Evolutionary conservation across 2,888 invertebrate species (phyloP).

Genomic region (Argyresthia albistria): DNA sequence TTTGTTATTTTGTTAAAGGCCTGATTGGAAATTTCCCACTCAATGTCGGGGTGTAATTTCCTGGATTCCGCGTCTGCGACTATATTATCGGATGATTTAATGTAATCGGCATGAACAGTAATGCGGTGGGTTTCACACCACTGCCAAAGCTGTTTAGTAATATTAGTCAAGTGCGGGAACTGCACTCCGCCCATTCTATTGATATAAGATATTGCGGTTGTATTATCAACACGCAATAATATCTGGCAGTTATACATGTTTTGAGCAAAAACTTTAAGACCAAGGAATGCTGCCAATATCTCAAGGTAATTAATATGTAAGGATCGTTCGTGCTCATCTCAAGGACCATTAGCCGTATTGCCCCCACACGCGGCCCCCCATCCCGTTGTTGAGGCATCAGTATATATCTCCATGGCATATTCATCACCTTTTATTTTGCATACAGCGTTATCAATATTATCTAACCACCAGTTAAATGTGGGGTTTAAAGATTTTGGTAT

Average conservation of each 20-base stretch:
- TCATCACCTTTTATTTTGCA: background rate
- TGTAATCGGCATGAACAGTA: background rate
- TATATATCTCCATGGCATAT: conserved; percentile 14
- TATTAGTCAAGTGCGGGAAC: conserved; percentile 2
- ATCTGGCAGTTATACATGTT: background rate
- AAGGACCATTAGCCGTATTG: background rate
- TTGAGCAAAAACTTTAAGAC: conserved; percentile 4
- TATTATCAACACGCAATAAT: conserved; percentile 1
- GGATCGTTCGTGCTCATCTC: background rate
- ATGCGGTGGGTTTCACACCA: conserved; percentile 4
- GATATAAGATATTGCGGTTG: conserved; percentile 1
- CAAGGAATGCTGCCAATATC: conserved; percentile 2
- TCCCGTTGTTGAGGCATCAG: conserved; percentile 14
- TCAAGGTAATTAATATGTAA: conserved; percentile 6
- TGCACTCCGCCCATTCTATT: conserved; percentile 5
- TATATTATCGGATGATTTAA: too few relatives aligned
- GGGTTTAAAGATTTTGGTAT: too few relatives aligned
- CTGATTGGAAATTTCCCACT: too few relatives aligned
- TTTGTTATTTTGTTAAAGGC: too few relatives aligned
- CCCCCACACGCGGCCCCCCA: background rate
- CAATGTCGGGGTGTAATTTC: too few relatives aligned
- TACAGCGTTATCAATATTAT: background rate
- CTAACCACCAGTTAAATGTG: conserved; percentile 8
- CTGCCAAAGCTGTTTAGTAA: conserved; percentile 4
- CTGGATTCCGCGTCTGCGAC: too few relatives aligned